phyloP scores from a whole-genome alignment of 2,113 vertebrate genomes.

The Trachemys scripta region DNA sequence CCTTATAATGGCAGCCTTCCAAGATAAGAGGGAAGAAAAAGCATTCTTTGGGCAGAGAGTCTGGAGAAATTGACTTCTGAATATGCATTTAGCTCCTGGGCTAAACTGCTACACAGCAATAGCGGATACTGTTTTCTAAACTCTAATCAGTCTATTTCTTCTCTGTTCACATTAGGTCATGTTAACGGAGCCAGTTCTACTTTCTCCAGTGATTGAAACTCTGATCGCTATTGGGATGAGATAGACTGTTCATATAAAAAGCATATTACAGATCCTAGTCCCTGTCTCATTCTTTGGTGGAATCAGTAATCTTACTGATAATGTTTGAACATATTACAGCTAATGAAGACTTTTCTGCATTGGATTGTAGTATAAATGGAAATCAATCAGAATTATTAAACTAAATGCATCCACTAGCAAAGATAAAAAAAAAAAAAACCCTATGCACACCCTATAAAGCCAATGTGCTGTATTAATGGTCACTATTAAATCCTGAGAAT shows the following conservation, averaged over 20 bases:
- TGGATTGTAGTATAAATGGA: not conserved
- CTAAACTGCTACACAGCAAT: slow-evolving; percentile 28
- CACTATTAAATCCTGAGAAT: not conserved
- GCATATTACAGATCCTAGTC: not conserved
- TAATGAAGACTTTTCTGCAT: not conserved
- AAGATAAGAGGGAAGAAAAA: not conserved
- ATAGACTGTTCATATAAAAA: not conserved
- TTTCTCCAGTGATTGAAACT: not conserved
- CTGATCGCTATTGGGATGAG: not conserved
- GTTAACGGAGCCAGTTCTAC: not conserved
- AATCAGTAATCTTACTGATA: not conserved
- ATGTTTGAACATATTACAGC: not conserved
- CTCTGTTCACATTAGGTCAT: slow-evolving; percentile 45
- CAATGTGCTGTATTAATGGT: not conserved
- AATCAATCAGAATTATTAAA: not conserved
- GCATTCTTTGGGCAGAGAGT: slow-evolving; percentile 23
- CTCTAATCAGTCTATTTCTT: slow-evolving; percentile 25
- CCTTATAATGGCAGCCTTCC: not conserved
- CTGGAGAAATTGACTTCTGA: slow-evolving; percentile 30
- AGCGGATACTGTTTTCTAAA: slow-evolving; percentile 38
- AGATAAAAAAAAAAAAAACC: no score
- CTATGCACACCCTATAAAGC: not conserved
- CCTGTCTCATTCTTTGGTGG: not conserved
- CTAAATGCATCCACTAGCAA: not conserved
- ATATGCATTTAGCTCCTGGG: slow-evolving; percentile 40